Percentiles rank a stretch among this genome's conserved stretches.
phyloP scores from a whole-genome alignment of 2,797 vertebrate species.

The Arctocebus calabarensis region DNA sequence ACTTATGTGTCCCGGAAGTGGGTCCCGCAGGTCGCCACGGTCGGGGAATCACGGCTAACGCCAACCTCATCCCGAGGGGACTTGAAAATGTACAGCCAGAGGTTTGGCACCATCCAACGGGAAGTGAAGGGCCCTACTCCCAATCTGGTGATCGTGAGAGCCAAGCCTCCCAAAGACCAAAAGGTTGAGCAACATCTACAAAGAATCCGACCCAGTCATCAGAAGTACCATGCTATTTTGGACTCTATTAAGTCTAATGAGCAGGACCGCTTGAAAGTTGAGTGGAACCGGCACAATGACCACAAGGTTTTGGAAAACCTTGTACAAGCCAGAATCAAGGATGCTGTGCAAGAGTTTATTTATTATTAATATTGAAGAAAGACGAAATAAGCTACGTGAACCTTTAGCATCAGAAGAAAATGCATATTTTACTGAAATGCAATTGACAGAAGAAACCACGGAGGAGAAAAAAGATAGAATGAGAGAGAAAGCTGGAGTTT shows the following conservation, averaged over 20 bases:
- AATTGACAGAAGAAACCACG: slow-evolving; percentile 87
- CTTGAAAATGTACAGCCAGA: no score
- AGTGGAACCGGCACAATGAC: slow-evolving; percentile 88
- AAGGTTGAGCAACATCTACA: slow-evolving; percentile 71
- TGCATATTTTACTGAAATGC: slow-evolving; percentile 89
- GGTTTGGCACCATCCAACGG: no score
- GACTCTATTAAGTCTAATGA: slow-evolving; percentile 84
- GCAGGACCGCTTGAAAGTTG: slow-evolving; percentile 66
- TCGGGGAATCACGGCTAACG: no score
- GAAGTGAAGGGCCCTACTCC: no score
- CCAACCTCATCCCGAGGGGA: no score
- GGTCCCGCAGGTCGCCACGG: no score
- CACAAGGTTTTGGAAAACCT: slow-evolving; percentile 78
- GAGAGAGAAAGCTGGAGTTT: slow-evolving; percentile 86
- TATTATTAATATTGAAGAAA: slow-evolving; percentile 85
- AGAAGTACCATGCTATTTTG: slow-evolving; percentile 77
- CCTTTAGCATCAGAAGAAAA: slow-evolving; percentile 92
- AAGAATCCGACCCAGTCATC: slow-evolving; percentile 82
- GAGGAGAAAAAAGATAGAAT: slow-evolving; percentile 89
- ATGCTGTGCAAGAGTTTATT: slow-evolving; percentile 85
- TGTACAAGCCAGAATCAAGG: slow-evolving; percentile 85
- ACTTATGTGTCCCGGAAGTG: no score
- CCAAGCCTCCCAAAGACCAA: slow-evolving; percentile 79
- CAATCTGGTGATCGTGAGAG: no score
- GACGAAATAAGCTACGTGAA: slow-evolving; percentile 90